Evolutionary conservation across 2,113 vertebrate genomes (phyloP).

Genomic region (Trematomus loennbergii): DNA sequence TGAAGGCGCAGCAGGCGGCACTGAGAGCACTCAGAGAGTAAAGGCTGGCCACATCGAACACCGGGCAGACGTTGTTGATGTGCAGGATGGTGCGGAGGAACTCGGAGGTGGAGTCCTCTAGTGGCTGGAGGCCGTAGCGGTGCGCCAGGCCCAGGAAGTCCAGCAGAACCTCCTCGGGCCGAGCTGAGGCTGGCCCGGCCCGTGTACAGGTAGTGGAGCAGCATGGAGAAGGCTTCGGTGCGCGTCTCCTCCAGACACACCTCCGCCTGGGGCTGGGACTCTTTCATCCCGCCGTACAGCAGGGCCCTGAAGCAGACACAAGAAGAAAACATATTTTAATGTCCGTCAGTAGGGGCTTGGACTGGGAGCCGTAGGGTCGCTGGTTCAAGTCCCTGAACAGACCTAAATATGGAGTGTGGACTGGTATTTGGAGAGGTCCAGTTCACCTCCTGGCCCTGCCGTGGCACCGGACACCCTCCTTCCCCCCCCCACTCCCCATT

Average conservation of each 20-base stretch:
- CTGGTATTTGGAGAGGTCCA: no score
- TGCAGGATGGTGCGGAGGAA: slow-evolving; percentile 97
- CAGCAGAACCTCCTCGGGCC: slow-evolving; percentile 94
- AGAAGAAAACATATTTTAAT: no score
- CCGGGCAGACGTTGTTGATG: slow-evolving; percentile 96
- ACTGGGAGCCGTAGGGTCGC: no score
- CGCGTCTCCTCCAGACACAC: slow-evolving; percentile 94
- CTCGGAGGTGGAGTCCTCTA: slow-evolving; percentile 96
- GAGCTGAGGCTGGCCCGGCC: slow-evolving; percentile 94
- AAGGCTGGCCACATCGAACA: slow-evolving; percentile 97
- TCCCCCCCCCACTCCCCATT: no score
- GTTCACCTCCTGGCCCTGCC: no score
- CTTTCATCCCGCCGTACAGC: slow-evolving; percentile 96
- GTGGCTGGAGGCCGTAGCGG: slow-evolving; percentile 95
- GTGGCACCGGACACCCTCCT: no score
- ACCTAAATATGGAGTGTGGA: no score
- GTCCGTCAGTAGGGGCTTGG: no score
- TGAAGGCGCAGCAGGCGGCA: slow-evolving; percentile 94
- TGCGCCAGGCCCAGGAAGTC: slow-evolving; percentile 97
- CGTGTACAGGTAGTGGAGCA: slow-evolving; percentile 96
- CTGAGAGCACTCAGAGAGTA: slow-evolving; percentile 92
- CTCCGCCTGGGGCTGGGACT: slow-evolving; percentile 96
- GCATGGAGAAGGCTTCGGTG: slow-evolving; percentile 96
- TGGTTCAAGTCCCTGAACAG: no score
- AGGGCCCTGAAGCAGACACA: slow-evolving; percentile 85